Evolutionary conservation across 2,888 invertebrate genomes (phyloP).

Genomic region (Hirtodrosophila trivittata): DNA sequence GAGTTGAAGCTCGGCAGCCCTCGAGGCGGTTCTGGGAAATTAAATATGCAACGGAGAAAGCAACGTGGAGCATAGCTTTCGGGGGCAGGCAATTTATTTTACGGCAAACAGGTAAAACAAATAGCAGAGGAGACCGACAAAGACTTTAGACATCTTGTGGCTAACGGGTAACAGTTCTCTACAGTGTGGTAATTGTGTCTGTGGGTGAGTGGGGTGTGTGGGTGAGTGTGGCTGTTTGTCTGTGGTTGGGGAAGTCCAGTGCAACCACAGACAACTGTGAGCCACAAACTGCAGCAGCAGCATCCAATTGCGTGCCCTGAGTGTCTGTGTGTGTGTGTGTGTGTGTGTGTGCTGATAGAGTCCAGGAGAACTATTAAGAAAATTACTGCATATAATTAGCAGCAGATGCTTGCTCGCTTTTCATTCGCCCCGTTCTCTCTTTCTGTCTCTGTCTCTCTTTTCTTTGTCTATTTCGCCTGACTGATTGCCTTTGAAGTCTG

Average conservation of each 20-base stretch:
- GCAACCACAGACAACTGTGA: constrained; percentile 42
- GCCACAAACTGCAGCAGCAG: constrained; percentile 13
- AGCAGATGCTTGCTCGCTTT: constrained; percentile 6
- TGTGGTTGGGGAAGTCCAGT: constrained; percentile 13
- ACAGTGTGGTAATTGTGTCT: no score
- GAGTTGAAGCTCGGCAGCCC: no score
- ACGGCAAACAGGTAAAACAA: no score
- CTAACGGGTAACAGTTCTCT: no score
- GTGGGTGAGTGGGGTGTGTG: no score
- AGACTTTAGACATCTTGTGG: no score
- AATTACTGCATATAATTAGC: constrained; percentile 64
- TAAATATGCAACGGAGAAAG: no score
- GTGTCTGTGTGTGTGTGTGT: not conserved
- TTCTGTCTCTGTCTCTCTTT: constrained; percentile 1
- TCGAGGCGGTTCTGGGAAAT: no score
- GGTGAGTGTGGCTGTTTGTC: no score
- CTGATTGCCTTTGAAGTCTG: constrained; percentile 53
- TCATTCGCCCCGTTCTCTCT: not conserved
- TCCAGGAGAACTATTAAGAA: constrained; percentile 66
- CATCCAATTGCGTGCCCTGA: not conserved
- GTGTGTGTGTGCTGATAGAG: constrained; percentile 17
- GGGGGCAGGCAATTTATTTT: no score
- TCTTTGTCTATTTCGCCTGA: constrained; percentile 9
- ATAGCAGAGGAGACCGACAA: no score
- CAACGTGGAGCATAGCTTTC: no score